Percentiles rank a stretch among this genome's conserved stretches.
Evolutionary conservation across 2,888 invertebrate species (phyloP).

Genomic region (Caenorhabditis plicata): DNA sequence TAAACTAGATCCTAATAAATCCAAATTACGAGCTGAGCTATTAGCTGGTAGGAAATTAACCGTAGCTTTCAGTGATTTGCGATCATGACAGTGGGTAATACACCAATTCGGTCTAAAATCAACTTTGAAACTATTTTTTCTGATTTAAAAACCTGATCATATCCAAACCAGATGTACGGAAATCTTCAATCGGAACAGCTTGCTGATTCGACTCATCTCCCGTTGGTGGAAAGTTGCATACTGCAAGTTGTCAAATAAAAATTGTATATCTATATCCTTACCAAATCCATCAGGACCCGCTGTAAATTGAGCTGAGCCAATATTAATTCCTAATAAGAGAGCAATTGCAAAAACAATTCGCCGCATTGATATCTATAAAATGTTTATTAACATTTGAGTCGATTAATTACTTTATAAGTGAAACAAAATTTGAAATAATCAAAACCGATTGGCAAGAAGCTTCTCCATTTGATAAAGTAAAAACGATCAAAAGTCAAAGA

Average conservation of each 20-base stretch:
- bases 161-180: slow-evolving; percentile 37
- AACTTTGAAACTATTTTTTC: neutral
- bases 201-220: slow-evolving; percentile 41
- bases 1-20: neutral
- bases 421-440: too few relatives aligned
- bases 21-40: slow-evolving; percentile 4
- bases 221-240: slow-evolving; percentile 27
- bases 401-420: too few relatives aligned
- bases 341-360: too few relatives aligned
- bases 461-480: too few relatives aligned
- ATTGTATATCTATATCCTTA: too few relatives aligned
- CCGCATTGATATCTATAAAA: too few relatives aligned
- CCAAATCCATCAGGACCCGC: slow-evolving; percentile 12
- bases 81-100: slow-evolving; percentile 34
- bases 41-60: slow-evolving; percentile 28
- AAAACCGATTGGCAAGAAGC: too few relatives aligned
- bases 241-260: too few relatives aligned
- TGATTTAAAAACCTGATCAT: slow-evolving; percentile 19
- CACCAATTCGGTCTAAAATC: slow-evolving; percentile 36
- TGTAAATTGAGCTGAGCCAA: slow-evolving; percentile 8
- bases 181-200: slow-evolving; percentile 37
- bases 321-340: too few relatives aligned
- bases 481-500: too few relatives aligned
- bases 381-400: too few relatives aligned
- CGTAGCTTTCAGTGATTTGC: slow-evolving; percentile 36